Conservation (phyloP, 1,140 invertebrate genomes). For the Thalassaphorura encarpata region DNA sequence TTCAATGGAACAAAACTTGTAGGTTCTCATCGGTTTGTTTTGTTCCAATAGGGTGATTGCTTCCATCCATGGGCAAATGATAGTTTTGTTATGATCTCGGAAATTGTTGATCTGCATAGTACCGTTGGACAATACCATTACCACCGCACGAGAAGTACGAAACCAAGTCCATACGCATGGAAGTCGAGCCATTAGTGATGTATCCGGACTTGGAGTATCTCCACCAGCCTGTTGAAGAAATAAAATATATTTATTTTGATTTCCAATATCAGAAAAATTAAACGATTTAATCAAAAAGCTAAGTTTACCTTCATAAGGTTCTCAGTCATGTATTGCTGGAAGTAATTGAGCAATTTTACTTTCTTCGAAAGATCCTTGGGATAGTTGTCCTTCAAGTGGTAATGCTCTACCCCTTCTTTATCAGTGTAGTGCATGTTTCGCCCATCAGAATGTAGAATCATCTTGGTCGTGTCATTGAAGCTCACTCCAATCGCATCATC, state of each 20-base stretch:
- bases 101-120: constrained; percentile 96
- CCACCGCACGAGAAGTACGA: constrained; percentile 82
- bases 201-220: constrained; percentile 62
- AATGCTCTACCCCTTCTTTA: constrained; percentile 71
- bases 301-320: constrained; percentile 79
- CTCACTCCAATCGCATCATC: constrained; percentile 55
- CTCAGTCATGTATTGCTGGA: constrained; percentile 95
- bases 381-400: constrained; percentile 72
- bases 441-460: constrained; percentile 48
- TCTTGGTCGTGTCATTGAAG: constrained; percentile 52
- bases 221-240: constrained; percentile 55
- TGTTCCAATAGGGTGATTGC: constrained; percentile 93
- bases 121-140: constrained; percentile 95
- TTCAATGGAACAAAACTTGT: constrained; percentile 70
- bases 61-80: constrained; percentile 92
- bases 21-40: constrained; percentile 81
- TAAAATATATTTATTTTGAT: neutral
- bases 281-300: no score
- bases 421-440: constrained; percentile 95
- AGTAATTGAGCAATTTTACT: constrained; percentile 91
- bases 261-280: no score
- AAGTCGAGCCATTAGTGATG: constrained; percentile 77
- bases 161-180: constrained; percentile 95
- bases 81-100: constrained; percentile 91
- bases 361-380: constrained; percentile 84